Percentiles rank a stretch among this genome's conserved stretches.
Conservation (phyloP, 2,797 vertebrate genomes). For the Cuniculus paca region DNA sequence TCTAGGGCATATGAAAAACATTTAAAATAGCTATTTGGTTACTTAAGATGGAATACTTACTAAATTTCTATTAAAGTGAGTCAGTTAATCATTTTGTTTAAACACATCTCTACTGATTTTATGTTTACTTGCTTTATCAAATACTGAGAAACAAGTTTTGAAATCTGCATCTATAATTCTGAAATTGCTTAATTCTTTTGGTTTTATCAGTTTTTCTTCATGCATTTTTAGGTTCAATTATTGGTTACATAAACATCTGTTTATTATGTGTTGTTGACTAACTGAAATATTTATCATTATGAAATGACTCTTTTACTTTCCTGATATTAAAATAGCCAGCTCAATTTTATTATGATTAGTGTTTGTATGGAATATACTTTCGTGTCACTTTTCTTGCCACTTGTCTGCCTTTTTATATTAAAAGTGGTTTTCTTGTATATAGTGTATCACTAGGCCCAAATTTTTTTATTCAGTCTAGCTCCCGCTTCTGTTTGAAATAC, state of each 20-base stretch:
- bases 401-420: not conserved
- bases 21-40: not conserved
- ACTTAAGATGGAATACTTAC: not conserved
- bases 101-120: constrained; percentile 13
- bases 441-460: not conserved
- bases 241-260: not conserved
- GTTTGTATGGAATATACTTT: not conserved
- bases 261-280: not conserved
- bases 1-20: not conserved
- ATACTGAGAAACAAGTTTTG: not conserved
- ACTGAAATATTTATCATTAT: not conserved
- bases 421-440: not conserved
- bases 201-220: not conserved
- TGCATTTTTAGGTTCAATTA: not conserved
- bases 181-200: constrained; percentile 28
- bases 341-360: not conserved
- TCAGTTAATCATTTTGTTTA: not conserved
- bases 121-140: not conserved
- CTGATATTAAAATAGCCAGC: not conserved
- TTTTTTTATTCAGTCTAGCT: not conserved
- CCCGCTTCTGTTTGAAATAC: not conserved
- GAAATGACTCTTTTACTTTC: not conserved
- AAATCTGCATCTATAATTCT: constrained; percentile 1
- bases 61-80: not conserved
- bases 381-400: not conserved